A percentile compares a stretch with the other conserved stretches of the same genome.
Conservation (phyloP, 1,140 invertebrate species). For the Microvelia longipes region DNA sequence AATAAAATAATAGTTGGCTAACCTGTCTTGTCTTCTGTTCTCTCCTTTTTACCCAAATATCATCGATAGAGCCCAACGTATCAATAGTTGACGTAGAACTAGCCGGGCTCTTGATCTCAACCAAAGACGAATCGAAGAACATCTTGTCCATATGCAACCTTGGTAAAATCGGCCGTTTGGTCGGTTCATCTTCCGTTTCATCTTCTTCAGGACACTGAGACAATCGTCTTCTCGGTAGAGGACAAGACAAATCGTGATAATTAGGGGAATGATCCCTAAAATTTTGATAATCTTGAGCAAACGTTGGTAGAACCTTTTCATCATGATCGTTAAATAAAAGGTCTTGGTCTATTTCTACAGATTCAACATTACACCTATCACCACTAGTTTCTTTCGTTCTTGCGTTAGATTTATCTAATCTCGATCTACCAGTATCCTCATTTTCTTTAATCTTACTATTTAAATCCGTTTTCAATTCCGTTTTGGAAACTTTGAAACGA, state of each 20-base stretch:
- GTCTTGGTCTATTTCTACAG: background rate
- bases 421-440: background rate
- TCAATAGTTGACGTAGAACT: background rate
- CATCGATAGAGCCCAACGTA: background rate
- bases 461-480: background rate
- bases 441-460: too few relatives aligned
- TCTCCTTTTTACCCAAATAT: background rate
- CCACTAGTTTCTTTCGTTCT: background rate
- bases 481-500: background rate
- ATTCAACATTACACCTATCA: background rate
- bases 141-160: background rate
- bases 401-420: background rate
- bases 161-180: background rate
- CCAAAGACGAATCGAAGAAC: background rate
- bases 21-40: background rate
- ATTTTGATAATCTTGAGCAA: background rate
- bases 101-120: background rate
- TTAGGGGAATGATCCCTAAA: background rate
- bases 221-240: background rate
- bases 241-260: background rate
- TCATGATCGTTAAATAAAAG: background rate
- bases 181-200: background rate
- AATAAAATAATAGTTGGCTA: too few relatives aligned
- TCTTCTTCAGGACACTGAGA: conserved; percentile 7
- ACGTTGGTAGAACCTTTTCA: background rate